Conservation (phyloP, 2,797 vertebrate species). For the Stomatorhinus walkeri region DNA sequence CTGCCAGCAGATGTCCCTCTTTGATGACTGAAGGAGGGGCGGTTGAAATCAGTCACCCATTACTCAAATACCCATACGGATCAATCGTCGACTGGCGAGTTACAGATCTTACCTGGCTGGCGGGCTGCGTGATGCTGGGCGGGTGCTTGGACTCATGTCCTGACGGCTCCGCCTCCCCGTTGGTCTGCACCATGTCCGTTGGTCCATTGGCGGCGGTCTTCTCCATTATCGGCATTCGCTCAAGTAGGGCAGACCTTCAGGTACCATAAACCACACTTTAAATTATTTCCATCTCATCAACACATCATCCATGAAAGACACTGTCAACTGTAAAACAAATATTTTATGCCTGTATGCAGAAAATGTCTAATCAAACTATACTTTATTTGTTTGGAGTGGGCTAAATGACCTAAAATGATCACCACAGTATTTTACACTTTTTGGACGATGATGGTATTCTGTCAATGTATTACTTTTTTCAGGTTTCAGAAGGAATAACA, state of each 20-base stretch:
- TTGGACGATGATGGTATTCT: background rate
- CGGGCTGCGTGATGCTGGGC: constrained; percentile 69
- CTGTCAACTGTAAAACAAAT: background rate
- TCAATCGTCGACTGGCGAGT: background rate
- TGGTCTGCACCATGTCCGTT: constrained; percentile 88
- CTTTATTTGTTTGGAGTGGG: background rate
- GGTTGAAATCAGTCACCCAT: background rate
- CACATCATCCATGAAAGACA: background rate
- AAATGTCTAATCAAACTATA: background rate
- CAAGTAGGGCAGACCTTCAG: constrained; percentile 84
- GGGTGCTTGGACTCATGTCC: constrained; percentile 80
- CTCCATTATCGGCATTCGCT: constrained; percentile 99
- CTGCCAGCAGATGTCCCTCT: constrained; percentile 26
- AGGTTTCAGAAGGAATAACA: background rate
- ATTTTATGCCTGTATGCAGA: background rate
- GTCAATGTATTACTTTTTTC: background rate
- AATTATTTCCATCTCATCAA: background rate
- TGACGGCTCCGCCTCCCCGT: constrained; percentile 86
- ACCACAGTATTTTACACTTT: background rate
- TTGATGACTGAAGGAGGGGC: background rate
- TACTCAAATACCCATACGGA: background rate
- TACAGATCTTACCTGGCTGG: constrained; percentile 71
- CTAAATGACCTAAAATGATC: background rate
- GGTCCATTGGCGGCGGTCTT: constrained; percentile 87
- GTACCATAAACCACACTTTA: background rate